Base-by-base conservation (phyloP, 2,113 vertebrate genomes). In the Rostratula benghalensis region DNA sequence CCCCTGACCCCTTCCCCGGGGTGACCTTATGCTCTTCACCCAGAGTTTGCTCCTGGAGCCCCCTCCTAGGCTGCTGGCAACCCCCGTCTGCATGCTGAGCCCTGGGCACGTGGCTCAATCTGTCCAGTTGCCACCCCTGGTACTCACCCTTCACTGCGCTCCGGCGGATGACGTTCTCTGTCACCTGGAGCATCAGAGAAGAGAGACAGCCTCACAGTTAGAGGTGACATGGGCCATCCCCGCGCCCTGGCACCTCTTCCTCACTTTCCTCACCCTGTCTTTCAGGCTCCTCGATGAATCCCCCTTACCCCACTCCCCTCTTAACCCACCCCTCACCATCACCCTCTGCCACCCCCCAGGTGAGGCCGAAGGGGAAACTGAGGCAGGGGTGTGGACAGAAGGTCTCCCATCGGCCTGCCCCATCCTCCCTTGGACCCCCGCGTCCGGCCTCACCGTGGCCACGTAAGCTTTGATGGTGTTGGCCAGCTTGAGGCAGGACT, bases 401-500 rank as follows among this genome's bases (percentile, higher is more conserved):
- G 23, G 35, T 24, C 81, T 50, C n/a, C 43, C 28, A 12, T 9
- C 18, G 7, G 9, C 45, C 45, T 4, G n/a, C 27, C 61, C 88
- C 51, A 11, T 25, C 85, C 61, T 35, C 15, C 81, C 69, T 41
- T 3, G 1, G 1, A 18, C 27, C 76, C 65, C 25, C 1, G 2
- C 24, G 25, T 33, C 45, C 0, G 0, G 51, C 87, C 97, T 97
- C 94, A 99, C 98, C 98, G 98, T 98, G 92, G 98, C 98, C 93
- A 98, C 98, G 12, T 98, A 99, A 22, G 98, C 96, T 95, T 98
- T 98, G 98, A 99, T 98, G 95, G 98, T 98, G 93, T 98, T 98
- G 23, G 98, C 98, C 96, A 99, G 96, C 84, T 98, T 98, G 95
- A 99, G 98, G 97, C 98, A 99, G 30, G 98, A 97, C 87, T 98